Evolutionary conservation across 2,113 vertebrate species (phyloP).

Genomic region (Cnemophilus loriae): DNA sequence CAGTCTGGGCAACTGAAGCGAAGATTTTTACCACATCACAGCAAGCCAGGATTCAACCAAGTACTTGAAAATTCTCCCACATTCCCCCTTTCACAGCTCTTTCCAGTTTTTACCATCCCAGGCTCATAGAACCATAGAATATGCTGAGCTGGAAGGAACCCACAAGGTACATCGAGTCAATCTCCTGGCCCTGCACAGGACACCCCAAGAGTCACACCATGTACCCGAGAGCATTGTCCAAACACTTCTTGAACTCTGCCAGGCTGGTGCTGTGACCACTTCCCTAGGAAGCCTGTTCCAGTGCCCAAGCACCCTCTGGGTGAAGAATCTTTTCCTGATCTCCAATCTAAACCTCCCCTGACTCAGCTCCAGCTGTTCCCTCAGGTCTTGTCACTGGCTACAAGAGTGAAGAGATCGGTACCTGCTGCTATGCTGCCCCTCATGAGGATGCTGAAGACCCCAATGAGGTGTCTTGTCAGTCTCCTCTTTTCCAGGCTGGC

Average conservation of each 20-base stretch:
- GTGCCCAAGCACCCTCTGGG: fast-evolving
- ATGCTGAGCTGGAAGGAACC: background rate
- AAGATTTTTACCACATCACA: background rate
- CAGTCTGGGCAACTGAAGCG: background rate
- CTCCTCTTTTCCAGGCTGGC: background rate
- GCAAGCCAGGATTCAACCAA: background rate
- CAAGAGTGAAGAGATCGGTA: background rate
- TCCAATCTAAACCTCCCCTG: background rate
- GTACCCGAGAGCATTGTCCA: background rate
- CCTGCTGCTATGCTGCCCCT: background rate
- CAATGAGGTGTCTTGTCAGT: background rate
- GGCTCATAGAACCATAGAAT: background rate
- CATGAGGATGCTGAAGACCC: background rate
- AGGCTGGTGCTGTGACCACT: background rate
- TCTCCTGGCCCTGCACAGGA: background rate
- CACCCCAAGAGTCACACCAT: background rate
- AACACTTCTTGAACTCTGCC: background rate
- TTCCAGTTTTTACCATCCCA: background rate
- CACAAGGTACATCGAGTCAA: fast-evolving
- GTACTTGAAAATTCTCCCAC: background rate
- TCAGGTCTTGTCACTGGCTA: background rate
- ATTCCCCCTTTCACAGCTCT: background rate
- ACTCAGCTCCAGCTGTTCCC: background rate
- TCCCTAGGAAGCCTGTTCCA: background rate
- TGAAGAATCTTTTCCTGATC: background rate